Percentiles rank a stretch among this genome's conserved stretches.
These are phyloP conservation scores for Andrena praecox DNA, from an alignment of 2,888 invertebrate genomes.

Conservation along the genomic window DNA sequence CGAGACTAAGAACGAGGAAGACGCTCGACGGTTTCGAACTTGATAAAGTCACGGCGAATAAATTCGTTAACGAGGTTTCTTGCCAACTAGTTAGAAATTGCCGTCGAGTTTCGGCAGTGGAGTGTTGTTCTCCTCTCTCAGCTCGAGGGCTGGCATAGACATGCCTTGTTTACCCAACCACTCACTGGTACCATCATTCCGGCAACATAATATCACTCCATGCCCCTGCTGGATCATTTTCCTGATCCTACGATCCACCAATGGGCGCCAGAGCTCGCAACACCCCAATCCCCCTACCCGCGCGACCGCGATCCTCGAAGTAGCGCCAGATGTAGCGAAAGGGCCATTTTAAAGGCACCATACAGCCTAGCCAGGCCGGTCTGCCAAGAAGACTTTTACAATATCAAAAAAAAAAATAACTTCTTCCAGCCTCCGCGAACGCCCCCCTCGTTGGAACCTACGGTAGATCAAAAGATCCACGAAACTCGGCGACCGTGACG, in stretches of 20 bases:
- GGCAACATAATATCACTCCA: constrained; percentile 15
- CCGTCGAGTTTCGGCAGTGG: constrained; percentile 46
- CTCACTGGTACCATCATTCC: constrained; percentile 36
- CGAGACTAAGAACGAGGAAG: constrained; percentile 42
- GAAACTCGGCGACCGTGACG: neutral
- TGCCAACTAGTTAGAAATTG: constrained; percentile 68
- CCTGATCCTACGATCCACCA: too few relatives aligned
- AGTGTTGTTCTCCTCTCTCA: constrained; percentile 58
- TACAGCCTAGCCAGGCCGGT: neutral
- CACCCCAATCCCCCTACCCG: too few relatives aligned
- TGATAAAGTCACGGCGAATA: constrained; percentile 68
- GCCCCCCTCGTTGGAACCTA: neutral
- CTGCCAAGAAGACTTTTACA: neutral
- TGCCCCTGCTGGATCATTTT: too few relatives aligned
- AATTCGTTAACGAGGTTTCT: constrained; percentile 72
- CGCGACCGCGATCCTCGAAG: too few relatives aligned
- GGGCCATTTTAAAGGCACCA: neutral
- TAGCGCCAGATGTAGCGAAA: neutral
- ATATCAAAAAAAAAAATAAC: neutral
- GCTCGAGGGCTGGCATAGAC: constrained; percentile 36
- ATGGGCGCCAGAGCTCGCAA: too few relatives aligned
- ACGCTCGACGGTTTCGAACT: constrained; percentile 48
- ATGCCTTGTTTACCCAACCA: constrained; percentile 28
- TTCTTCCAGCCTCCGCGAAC: neutral
- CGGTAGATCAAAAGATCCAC: constrained; percentile 23